Percentiles rank a stretch among this genome's conserved stretches.
These are phyloP conservation scores for Dendrolimus kikuchii DNA, from an alignment of 1,140 invertebrate genomes.

Conservation along the genomic window DNA sequence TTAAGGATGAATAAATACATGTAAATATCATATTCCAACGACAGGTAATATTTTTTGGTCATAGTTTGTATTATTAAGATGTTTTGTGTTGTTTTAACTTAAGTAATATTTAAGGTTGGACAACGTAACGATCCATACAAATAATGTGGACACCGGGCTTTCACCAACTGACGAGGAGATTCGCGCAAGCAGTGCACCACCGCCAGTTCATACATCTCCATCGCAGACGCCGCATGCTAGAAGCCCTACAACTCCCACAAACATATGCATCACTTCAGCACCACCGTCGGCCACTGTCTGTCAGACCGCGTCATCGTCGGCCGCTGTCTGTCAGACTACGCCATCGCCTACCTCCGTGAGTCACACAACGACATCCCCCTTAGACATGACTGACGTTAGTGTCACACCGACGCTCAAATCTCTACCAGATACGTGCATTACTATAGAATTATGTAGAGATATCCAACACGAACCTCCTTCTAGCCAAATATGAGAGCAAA, in stretches of 20 bases:
- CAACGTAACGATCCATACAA: slow-evolving; percentile 7
- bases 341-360: too few relatives aligned
- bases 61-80: neutral
- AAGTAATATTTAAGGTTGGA: too few relatives aligned
- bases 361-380: too few relatives aligned
- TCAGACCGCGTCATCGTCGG: too few relatives aligned
- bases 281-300: too few relatives aligned
- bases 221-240: slow-evolving; percentile 20
- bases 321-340: too few relatives aligned
- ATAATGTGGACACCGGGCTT: slow-evolving; percentile 25
- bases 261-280: too few relatives aligned
- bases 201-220: slow-evolving; percentile 25
- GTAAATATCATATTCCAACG: too few relatives aligned
- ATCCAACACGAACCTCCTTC: slow-evolving; percentile 11
- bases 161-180: slow-evolving; percentile 36
- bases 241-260: too few relatives aligned
- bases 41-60: neutral
- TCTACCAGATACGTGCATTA: slow-evolving; percentile 34
- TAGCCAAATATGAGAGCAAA: slow-evolving; percentile 22
- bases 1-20: too few relatives aligned
- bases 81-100: neutral
- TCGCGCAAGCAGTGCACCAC: slow-evolving; percentile 45
- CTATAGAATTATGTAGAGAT: slow-evolving; percentile 15
- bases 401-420: neutral
- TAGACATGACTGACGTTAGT: too few relatives aligned